These are phyloP conservation scores for Manis pentadactyla DNA, from an alignment of 2,797 vertebrate genomes.

Conservation along the genomic window DNA sequence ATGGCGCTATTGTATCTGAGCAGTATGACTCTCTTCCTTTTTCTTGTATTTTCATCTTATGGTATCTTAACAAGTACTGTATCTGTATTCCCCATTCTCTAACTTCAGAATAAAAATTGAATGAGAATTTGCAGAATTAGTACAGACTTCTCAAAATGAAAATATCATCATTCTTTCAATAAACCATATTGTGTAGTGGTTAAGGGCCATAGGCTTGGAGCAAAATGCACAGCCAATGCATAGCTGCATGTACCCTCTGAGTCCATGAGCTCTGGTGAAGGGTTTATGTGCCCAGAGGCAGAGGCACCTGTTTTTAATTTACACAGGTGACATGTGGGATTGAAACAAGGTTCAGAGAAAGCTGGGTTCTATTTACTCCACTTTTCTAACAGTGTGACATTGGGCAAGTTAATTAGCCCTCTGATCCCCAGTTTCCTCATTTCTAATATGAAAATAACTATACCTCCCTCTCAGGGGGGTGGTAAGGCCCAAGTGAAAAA, in stretches of 20 bases:
- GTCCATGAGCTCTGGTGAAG: not conserved
- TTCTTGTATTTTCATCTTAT: not conserved
- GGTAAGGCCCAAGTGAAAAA: conserved; percentile 21
- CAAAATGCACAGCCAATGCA: not conserved
- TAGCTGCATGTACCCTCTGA: not conserved
- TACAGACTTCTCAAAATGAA: not conserved
- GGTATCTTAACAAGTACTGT: not conserved
- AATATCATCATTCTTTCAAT: not conserved
- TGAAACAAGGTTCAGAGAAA: not conserved
- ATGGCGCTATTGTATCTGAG: not conserved
- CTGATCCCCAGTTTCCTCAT: not conserved
- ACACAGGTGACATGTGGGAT: not conserved
- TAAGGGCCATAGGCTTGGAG: not conserved
- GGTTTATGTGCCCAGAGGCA: not conserved
- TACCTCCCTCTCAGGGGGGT: not conserved
- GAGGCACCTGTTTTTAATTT: not conserved
- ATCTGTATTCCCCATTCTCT: not conserved
- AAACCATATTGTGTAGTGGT: not conserved
- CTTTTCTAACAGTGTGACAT: conserved; percentile 1
- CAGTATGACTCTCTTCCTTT: not conserved
- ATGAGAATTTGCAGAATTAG: not conserved
- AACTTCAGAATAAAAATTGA: conserved; percentile 48
- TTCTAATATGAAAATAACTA: not conserved
- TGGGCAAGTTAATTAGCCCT: not conserved
- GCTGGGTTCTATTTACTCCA: not conserved